Percentiles rank a stretch among this genome's conserved stretches.
Conservation (phyloP, 2,113 vertebrate species). For the Leuciscus idus region DNA sequence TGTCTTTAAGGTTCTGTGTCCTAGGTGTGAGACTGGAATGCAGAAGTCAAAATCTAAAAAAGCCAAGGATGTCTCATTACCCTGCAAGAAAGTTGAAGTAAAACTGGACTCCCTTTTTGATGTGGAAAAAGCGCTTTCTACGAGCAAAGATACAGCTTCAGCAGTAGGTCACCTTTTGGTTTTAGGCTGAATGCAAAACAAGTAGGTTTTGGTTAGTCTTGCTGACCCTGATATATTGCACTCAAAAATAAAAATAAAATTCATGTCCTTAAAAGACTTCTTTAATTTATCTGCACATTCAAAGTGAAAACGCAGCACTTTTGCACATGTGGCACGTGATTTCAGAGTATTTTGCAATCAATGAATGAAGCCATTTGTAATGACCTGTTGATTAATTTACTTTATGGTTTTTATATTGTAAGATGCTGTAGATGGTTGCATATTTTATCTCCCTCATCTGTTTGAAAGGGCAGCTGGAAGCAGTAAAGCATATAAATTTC, state of each 20-base stretch:
- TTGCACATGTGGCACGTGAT: background rate
- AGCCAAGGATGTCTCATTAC: slow-evolving; percentile 81
- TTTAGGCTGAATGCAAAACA: background rate
- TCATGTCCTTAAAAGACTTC: no score
- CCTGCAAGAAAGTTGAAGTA: slow-evolving; percentile 76
- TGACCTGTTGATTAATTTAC: background rate
- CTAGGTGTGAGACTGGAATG: slow-evolving; percentile 85
- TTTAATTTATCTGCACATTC: background rate
- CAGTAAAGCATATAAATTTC: background rate
- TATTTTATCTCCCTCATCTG: background rate
- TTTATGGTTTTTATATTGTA: background rate
- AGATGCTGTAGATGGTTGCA: background rate
- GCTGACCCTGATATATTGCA: background rate
- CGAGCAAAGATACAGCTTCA: slow-evolving; percentile 89
- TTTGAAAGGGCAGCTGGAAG: background rate
- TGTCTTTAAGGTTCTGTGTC: slow-evolving; percentile 85
- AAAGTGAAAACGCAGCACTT: no score
- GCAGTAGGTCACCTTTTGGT: slow-evolving; percentile 78
- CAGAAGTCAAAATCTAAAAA: slow-evolving; percentile 88
- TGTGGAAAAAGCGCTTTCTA: slow-evolving; percentile 84
- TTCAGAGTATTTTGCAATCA: background rate
- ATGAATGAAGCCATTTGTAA: no score
- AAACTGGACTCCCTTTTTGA: slow-evolving; percentile 87
- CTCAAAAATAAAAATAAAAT: no score
- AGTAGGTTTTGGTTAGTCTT: background rate